Evolutionary conservation across 2,113 vertebrate genomes (phyloP), one percentile per base, ranked within the genome.

Genomic region (Indicator indicator): DNA sequence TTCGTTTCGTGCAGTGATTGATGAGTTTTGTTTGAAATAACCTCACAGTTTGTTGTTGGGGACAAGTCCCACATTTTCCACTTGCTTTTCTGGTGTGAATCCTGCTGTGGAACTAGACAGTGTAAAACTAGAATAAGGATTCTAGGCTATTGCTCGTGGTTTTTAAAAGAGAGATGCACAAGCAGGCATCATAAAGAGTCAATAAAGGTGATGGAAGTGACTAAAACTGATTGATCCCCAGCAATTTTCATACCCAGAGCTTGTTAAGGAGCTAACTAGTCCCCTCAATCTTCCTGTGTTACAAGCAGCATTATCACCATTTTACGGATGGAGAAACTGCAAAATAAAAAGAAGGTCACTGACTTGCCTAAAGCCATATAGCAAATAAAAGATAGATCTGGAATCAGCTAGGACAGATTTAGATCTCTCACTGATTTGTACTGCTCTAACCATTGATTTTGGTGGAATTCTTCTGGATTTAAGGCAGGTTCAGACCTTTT

Each of bases 291-390:
- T 94, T 86, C 62, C 19, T 70, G 70, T 95, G 83, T 94, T 91
- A 36, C 79, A 88, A 80, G 82, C 86, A 42, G 67, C 62, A 88
- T 95, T 96, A 95, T 94, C 93, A 93, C 86, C 83, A 90, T 96
- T 96, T 97, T 95, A 94, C 76, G 83, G 94, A 94, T 94, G 94
- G 88, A 95, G 85, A 93, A 95, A 86, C 93, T 95, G 96, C 91
- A 90, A 96, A 96, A 94, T 96, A 95, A 95, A 95, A 95, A 97
- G 94, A 96, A 95, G 93, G 95, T 96, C 95, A 97, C 88, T 95
- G 95, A 95, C 86, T 97, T 94, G 96, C 95, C 95, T 95, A 33
- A 78, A 96, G 95, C 91, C 69, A 95, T 95, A 95, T 93, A 95
- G 86, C 95, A 93, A 94, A 93, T 95, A 96, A 97, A 95, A 91